Conservation (phyloP, 2,113 vertebrate species). For the Misgurnus mizolepis region DNA sequence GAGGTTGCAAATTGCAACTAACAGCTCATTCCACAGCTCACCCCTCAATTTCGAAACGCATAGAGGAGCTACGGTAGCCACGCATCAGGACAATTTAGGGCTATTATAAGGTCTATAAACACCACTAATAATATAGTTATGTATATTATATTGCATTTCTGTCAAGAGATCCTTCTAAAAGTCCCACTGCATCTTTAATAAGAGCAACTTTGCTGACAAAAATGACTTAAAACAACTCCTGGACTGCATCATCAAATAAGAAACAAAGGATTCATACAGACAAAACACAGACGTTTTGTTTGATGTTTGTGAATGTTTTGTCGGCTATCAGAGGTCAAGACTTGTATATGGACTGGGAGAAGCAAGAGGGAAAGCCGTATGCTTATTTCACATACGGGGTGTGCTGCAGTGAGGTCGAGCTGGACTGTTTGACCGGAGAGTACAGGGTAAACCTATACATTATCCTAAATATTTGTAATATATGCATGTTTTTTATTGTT, state of each 20-base stretch:
- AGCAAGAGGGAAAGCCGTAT: constrained; percentile 80
- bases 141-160: too few relatives aligned
- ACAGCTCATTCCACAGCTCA: too few relatives aligned
- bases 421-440: constrained; percentile 88
- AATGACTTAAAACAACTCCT: too few relatives aligned
- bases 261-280: background rate
- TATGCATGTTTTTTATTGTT: background rate
- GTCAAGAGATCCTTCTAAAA: too few relatives aligned
- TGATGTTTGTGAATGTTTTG: background rate
- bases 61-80: too few relatives aligned
- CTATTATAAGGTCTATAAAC: too few relatives aligned
- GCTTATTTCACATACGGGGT: constrained; percentile 80
- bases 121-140: too few relatives aligned
- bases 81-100: too few relatives aligned
- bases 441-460: constrained; percentile 77
- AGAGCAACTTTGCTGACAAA: too few relatives aligned
- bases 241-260: background rate
- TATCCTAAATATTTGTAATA: background rate
- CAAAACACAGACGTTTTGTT: constrained; percentile 1
- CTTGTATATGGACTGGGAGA: constrained; percentile 83
- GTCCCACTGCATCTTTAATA: too few relatives aligned
- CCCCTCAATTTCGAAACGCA: too few relatives aligned
- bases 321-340: constrained; percentile 75
- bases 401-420: constrained; percentile 87
- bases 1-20: too few relatives aligned